A percentile compares a stretch with the other conserved stretches of the same genome.
These are phyloP conservation scores for Mythimna albipuncta DNA, from an alignment of 2,888 invertebrate species.

Conservation along the genomic window DNA sequence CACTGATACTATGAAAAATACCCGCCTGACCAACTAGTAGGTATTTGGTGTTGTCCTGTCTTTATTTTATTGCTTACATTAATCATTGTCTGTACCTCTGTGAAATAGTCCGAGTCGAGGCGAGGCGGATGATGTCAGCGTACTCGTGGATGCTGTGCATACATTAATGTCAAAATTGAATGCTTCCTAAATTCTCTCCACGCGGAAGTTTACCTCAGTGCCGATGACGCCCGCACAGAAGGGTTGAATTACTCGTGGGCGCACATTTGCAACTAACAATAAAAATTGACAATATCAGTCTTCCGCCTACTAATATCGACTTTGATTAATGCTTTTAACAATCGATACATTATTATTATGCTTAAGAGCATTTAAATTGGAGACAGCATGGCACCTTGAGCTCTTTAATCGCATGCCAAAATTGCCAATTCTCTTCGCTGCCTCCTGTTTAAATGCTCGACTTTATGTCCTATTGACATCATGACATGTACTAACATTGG, in stretches of 20 bases:
- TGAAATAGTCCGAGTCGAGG: slow-evolving; percentile 51
- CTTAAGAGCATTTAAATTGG: slow-evolving; percentile 21
- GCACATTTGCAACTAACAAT: slow-evolving; percentile 48
- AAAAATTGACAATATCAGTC: slow-evolving; percentile 43
- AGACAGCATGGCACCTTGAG: slow-evolving; percentile 1
- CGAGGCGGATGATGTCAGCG: slow-evolving; percentile 54
- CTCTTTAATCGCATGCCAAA: background rate
- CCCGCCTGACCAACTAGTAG: slow-evolving; percentile 18
- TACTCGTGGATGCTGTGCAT: slow-evolving; percentile 44
- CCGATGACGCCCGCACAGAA: slow-evolving; percentile 45
- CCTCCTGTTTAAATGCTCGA: slow-evolving; percentile 33
- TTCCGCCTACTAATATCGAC: slow-evolving; percentile 46
- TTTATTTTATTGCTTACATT: slow-evolving; percentile 49
- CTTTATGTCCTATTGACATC: slow-evolving; percentile 25
- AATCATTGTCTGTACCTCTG: slow-evolving; percentile 46
- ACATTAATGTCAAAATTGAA: slow-evolving; percentile 45
- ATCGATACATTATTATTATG: slow-evolving; percentile 16
- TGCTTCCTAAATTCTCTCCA: slow-evolving; percentile 56
- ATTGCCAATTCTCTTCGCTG: background rate
- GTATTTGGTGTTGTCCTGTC: slow-evolving; percentile 48
- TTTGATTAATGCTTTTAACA: slow-evolving; percentile 35
- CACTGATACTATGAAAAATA: slow-evolving; percentile 34
- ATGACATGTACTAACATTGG: slow-evolving; percentile 67
- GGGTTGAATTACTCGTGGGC: slow-evolving; percentile 58
- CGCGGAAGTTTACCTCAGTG: slow-evolving; percentile 58